phyloP scores from a whole-genome alignment of 2,797 vertebrate species.

The Otolemur crassicaudatus region DNA sequence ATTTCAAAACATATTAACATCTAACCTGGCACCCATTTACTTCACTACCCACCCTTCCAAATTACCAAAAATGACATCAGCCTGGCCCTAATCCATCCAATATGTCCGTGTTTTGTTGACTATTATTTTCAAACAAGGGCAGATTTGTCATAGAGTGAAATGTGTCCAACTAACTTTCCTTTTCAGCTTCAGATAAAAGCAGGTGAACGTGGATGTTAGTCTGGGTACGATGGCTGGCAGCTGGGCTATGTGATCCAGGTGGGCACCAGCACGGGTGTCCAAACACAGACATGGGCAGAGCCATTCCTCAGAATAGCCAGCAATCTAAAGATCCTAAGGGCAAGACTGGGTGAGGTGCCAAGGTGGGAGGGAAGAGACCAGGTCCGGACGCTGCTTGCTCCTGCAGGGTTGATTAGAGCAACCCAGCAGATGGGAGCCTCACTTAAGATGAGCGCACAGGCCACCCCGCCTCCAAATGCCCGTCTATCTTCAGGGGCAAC shows the following conservation, averaged over 20 bases:
- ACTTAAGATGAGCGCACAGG: conserved; percentile 45
- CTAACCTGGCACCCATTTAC: conserved; percentile 39
- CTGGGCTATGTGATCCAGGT: background rate
- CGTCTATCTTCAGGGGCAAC: conserved; percentile 30
- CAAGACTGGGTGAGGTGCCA: background rate
- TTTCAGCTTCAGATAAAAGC: conserved; percentile 18
- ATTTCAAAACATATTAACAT: conserved; percentile 64
- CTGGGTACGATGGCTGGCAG: too few relatives aligned
- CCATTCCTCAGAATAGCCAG: background rate
- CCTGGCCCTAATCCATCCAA: conserved; percentile 22
- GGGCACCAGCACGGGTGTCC: background rate
- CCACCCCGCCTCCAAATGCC: conserved; percentile 50
- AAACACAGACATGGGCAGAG: background rate
- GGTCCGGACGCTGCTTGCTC: background rate
- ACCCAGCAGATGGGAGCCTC: conserved; percentile 61
- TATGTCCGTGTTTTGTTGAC: background rate
- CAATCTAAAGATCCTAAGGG: background rate
- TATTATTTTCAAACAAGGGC: conserved; percentile 57
- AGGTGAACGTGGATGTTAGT: background rate
- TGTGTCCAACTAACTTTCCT: background rate
- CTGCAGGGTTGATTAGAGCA: background rate
- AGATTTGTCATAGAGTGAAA: conserved; percentile 38
- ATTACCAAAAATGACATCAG: background rate
- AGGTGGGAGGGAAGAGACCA: background rate
- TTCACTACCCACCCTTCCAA: background rate